Evolutionary conservation across 2,888 invertebrate species (phyloP).

Genomic region (Meloe dianella): DNA sequence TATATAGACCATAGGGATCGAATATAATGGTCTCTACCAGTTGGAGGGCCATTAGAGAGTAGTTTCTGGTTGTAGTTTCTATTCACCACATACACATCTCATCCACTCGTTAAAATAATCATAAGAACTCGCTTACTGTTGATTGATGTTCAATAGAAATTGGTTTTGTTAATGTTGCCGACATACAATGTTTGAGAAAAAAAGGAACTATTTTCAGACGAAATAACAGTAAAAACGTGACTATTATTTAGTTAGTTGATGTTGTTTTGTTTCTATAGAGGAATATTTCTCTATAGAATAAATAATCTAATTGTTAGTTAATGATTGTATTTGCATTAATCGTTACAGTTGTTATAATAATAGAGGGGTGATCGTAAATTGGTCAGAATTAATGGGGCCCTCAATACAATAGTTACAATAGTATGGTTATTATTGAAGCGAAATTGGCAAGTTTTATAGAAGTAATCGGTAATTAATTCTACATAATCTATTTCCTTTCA

Average conservation of each 20-base stretch:
- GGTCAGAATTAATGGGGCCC: conserved; percentile 7
- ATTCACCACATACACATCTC: conserved; percentile 28
- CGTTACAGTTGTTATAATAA: neutral
- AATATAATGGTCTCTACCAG: conserved; percentile 34
- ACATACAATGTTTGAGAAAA: conserved; percentile 1
- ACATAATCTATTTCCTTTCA: too few species aligned
- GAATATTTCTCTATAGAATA: neutral
- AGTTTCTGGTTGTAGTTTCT: conserved; percentile 28
- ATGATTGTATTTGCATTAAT: conserved; percentile 1
- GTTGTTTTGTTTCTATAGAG: neutral
- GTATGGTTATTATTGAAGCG: neutral
- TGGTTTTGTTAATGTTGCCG: conserved; percentile 35
- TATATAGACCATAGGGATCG: conserved; percentile 29
- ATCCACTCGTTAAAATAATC: conserved; percentile 22
- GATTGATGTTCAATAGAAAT: conserved; percentile 36
- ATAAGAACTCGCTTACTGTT: conserved; percentile 35
- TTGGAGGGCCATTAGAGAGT: conserved; percentile 33
- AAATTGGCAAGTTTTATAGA: neutral
- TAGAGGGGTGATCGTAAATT: conserved; percentile 15
- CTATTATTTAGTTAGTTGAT: neutral
- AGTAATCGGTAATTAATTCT: neutral
- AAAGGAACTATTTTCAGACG: neutral
- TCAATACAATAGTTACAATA: neutral
- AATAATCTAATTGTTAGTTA: neutral
- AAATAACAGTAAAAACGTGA: neutral